Conservation (phyloP, 2,888 invertebrate genomes). For the Patella ulyssiponensis region DNA sequence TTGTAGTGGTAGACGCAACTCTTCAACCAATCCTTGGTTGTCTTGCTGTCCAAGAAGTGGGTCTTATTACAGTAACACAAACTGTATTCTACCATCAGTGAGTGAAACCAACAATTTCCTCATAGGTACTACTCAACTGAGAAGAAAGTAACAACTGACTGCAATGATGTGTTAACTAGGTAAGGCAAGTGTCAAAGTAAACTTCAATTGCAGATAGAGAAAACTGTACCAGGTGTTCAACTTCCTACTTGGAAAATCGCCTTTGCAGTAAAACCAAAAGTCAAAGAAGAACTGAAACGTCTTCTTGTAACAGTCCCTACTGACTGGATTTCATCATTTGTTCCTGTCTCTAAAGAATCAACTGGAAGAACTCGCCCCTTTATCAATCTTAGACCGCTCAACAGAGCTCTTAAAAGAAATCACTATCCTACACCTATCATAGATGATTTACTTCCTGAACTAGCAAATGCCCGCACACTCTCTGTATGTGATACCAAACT, state of each 20-base stretch:
- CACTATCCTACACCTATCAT: constrained; percentile 29
- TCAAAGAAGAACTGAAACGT: not conserved
- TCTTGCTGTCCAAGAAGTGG: not conserved
- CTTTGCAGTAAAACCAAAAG: not conserved
- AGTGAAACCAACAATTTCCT: not conserved
- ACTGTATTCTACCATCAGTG: not conserved
- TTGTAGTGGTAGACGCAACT: not conserved
- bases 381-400: constrained; percentile 37
- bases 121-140: no score
- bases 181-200: no score
- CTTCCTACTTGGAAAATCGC: not conserved
- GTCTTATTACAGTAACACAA: not conserved
- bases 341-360: constrained; percentile 25
- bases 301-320: constrained; percentile 29
- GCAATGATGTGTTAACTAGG: no score
- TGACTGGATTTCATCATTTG: constrained; percentile 39
- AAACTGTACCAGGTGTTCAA: not conserved
- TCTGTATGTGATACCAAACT: constrained; percentile 32
- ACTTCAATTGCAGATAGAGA: no score
- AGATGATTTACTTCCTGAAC: constrained; percentile 25
- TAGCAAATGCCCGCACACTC: constrained; percentile 14
- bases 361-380: constrained; percentile 29
- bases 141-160: no score
- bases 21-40: not conserved
- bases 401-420: constrained; percentile 30